Percentiles rank a stretch among this genome's conserved stretches.
These are phyloP conservation scores for Crocallis elinguaria DNA, from an alignment of 2,888 invertebrate genomes.

Conservation along the genomic window DNA sequence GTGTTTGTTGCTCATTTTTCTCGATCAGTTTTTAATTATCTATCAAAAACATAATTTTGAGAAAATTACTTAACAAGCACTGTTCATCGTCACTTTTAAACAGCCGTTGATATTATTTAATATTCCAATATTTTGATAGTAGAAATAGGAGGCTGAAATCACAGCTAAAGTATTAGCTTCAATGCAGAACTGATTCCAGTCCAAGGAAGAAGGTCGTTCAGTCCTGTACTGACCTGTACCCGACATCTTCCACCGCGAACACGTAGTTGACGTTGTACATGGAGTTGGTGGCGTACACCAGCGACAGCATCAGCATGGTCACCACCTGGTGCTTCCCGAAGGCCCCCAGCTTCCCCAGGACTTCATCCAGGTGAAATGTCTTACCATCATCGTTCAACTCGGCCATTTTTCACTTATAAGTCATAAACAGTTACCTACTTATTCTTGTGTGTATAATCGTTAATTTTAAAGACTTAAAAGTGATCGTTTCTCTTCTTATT, in stretches of 20 bases:
- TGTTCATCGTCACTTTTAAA: too few species aligned
- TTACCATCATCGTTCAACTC: conserved; percentile 33
- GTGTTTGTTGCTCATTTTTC: too few species aligned
- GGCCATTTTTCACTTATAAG: conserved; percentile 35
- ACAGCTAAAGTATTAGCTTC: too few species aligned
- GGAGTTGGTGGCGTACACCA: conserved; percentile 77
- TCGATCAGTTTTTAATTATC: too few species aligned
- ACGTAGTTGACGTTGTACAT: conserved; percentile 79
- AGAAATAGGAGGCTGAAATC: too few species aligned
- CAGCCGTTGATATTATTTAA: too few species aligned
- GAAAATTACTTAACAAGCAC: too few species aligned
- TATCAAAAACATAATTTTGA: too few species aligned
- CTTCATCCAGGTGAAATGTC: conserved; percentile 69
- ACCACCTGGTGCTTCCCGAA: conserved; percentile 78
- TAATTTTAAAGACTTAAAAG: too few species aligned
- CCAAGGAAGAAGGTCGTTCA: background rate
- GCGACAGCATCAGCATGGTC: conserved; percentile 70
- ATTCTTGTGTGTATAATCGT: too few species aligned
- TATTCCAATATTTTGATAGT: too few species aligned
- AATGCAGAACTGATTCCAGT: background rate
- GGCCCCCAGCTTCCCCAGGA: conserved; percentile 71
- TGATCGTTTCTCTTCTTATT: background rate
- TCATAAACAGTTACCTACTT: too few species aligned
- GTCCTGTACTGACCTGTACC: conserved; percentile 60
- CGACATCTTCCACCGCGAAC: conserved; percentile 73